Base-by-base conservation (phyloP, 1,140 invertebrate species). In the Cataglyphis hispanica region DNA sequence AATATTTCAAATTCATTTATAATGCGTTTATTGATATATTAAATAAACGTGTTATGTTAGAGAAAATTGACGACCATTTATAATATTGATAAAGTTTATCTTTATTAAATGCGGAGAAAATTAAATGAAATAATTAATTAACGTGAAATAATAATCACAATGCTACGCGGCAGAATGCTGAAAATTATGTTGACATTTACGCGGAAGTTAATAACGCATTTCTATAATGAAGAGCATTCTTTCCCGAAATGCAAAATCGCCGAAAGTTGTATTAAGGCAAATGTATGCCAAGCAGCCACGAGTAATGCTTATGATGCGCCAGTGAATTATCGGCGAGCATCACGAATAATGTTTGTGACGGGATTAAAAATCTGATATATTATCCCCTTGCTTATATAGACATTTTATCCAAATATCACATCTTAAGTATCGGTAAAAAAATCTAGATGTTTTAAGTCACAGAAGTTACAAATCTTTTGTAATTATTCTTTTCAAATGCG, bases 301-400 rank as follows among this genome's bases (percentile, higher is more conserved):
- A 78, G 61, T 78, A 43, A 80, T 80, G 76, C 76, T 80, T 80
- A 80, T 80, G 76, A 80, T 63, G 7, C 43, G 37, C 27, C 27
- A 66, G 43, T 80, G 63, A 80, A 80, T 80, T 80, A 80, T 80
- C 31, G 76, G 63, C 63, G 76, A 25, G 5, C 61, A 67, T 80
- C 76, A 67, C 11, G 63, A 16, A 43, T 69, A 80, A 80, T 80
- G 76, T 13, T 80, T 10, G 31, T 80, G 76, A 80, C 76, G 43
- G 63, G 31, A 64, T 69, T 80, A 80, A 80, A 80, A 69, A 63
- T 16, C 31, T 80, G 63, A 80, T 80, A 80, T 80, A 80, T 69
- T 69, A 67, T 80, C n/a, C 63, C 16, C n/a, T 37, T 25, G 2
- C n/a, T 43, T n/a, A 50, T 50, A 6, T 50, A 78, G 27, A 50